Evolutionary conservation across 2,888 invertebrate genomes (phyloP), one percentile per base, ranked within the genome.

Genomic region (Calameuta idolon): DNA sequence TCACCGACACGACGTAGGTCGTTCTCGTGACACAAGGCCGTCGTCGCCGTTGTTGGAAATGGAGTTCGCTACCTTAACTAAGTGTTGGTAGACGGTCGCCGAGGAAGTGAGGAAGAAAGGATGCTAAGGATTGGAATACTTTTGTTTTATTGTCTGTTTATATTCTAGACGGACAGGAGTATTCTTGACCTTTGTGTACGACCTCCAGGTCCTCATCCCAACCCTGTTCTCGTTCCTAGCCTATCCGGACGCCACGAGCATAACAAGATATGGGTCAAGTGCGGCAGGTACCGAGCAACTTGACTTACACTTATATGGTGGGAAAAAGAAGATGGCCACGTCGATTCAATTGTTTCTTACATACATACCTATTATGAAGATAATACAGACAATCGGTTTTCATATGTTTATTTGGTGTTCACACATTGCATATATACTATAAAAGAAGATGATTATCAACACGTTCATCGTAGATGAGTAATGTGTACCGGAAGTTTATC

Each of bases 201-300:
- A 55, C 55, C 55, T 55, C 55, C 23, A 55, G 55, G 55, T 55
- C 23, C 55, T 55, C 55, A 55, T 55, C 55, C 55, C 9, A 23
- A 55, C 55, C 55, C 55, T 55, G 55, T 55, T 55, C 55, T 23
- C 55, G 55, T 55, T 55, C 55, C 71, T 31, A 31, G 81, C 77
- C 82, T 84, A 85, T 90, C 88, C 89, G 89, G 89, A 90, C 90
- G 89, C 88, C 85, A 82, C 83, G 83, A 89, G 90, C 89, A 90
- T 90, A 90, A 90, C 88, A 90, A 90, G 87, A 90, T 90, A 90
- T 90, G 85, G 90, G 90, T 90, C 90, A 90, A 90, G 90, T 90
- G 90, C 90, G 89, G 89, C 89, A 83, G 88, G 89, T 90, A 86
- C 89, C 88, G 85, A 87, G 88, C 88, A 89, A 87, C 88, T 88